phyloP scores from a whole-genome alignment of 2,797 vertebrate species.

The Ateles fusciceps region DNA sequence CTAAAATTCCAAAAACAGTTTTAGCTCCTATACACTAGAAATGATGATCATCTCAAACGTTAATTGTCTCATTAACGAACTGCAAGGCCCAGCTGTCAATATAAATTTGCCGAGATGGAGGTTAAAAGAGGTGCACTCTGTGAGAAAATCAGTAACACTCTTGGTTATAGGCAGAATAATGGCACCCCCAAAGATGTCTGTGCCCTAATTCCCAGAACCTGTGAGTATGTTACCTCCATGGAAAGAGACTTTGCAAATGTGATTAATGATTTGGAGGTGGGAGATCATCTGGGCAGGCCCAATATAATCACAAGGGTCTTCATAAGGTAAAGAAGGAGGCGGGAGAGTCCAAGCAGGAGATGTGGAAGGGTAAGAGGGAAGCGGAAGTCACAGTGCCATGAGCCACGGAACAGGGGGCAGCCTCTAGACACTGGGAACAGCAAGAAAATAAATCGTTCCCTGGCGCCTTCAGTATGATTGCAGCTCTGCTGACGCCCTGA shows the following conservation, averaged over 20 bases:
- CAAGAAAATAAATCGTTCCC: neutral
- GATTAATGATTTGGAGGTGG: neutral
- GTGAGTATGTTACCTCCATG: neutral
- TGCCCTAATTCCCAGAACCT: neutral
- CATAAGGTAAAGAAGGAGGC: neutral
- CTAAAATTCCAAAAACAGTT: slow-evolving; percentile 68
- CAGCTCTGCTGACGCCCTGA: neutral
- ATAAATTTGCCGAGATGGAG: slow-evolving; percentile 76
- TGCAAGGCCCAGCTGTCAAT: slow-evolving; percentile 69
- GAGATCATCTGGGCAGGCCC: neutral
- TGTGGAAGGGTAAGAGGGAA: neutral
- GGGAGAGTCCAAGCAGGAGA: neutral
- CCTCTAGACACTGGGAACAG: neutral
- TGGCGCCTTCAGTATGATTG: neutral
- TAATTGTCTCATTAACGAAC: slow-evolving; percentile 79
- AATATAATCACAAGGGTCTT: neutral
- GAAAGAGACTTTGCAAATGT: neutral
- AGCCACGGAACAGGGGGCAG: neutral
- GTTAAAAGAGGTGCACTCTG: slow-evolving; percentile 65
- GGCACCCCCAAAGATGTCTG: neutral
- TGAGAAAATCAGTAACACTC: slow-evolving; percentile 54
- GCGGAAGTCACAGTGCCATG: too few relatives aligned
- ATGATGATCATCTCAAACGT: slow-evolving; percentile 70
- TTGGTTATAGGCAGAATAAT: neutral
- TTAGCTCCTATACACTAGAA: slow-evolving; percentile 43